Base-by-base conservation (phyloP, 2,797 vertebrate genomes). In the Heteromormyrus szaboi region DNA sequence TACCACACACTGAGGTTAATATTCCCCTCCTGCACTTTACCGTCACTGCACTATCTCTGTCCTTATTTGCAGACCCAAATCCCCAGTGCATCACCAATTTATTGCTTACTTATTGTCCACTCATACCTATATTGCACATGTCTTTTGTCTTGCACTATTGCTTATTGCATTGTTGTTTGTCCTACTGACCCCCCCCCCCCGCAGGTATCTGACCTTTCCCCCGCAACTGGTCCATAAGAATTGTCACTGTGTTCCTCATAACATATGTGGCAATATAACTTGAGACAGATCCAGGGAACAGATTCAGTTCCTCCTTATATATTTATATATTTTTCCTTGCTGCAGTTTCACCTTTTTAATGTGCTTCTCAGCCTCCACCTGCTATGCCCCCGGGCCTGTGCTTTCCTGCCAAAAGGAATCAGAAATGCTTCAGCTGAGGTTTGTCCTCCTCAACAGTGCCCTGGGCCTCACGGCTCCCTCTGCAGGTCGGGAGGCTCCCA, bases 341-440 rank as follows among this genome's bases (percentile, higher is more conserved):
- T 86, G 84, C 51, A 86, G 19, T 41, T 17, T 46, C 86, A 62
- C 37, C 48, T 65, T 87, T 65, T 48, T 87, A 44, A n/a, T 48
- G 56, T 87, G 92, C 91, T 94, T 91, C 92, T 93, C 92, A 93
- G 91, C 68, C 37, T 85, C 65, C 22, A 22, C 12, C 83, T 46
- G 85, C 81, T 56, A 48, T 79, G 93, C 95, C 94, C 92, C 86
- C 68, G 92, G 95, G 93, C 93, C 92, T 92, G 93, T 90, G 90
- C 92, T 91, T 92, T 92, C 93, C 94, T 96, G 95, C 94, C 93
- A 91, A 94, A 94, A 95, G 92, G 95, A 94, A 95, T 96, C 94
- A 95, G 92, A 93, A 92, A 93, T 62, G 93, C 94, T 93, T 95
- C 94, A 93, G 92, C 93, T 94, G 94, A 94, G 93, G 94, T 90